Evolutionary conservation across 2,113 vertebrate genomes (phyloP).

Genomic region (Microcebus lehilahytsara): DNA sequence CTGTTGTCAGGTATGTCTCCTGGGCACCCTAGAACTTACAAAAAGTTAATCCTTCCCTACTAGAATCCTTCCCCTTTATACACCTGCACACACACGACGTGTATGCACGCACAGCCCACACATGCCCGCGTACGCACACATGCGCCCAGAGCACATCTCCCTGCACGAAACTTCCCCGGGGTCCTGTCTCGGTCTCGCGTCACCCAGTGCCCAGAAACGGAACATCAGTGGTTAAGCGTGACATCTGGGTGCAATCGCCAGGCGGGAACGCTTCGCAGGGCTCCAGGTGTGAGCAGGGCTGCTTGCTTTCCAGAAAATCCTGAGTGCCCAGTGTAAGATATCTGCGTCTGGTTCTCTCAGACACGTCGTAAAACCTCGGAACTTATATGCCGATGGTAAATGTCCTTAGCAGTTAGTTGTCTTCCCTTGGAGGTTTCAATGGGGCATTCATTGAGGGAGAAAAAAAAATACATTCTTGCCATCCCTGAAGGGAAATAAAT

Average conservation of each 20-base stretch:
- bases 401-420: neutral
- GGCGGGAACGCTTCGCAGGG: neutral
- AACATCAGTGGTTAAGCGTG: neutral
- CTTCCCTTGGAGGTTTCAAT: constrained; percentile 14
- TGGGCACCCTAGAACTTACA: neutral
- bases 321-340: neutral
- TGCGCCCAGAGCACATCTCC: neutral
- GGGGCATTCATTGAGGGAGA: neutral
- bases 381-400: neutral
- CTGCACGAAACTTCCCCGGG: neutral
- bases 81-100: neutral
- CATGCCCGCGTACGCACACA: neutral
- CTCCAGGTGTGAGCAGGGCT: neutral
- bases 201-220: neutral
- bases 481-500: constrained; percentile 47
- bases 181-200: neutral
- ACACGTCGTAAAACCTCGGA: constrained; percentile 29
- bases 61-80: neutral
- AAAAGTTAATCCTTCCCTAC: neutral
- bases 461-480: neutral
- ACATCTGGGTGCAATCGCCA: neutral
- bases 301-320: neutral
- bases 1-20: neutral
- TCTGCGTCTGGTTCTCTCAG: neutral
- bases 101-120: neutral